Evolutionary conservation across 2,113 vertebrate genomes (phyloP).

Genomic region (Engraulis encrasicolus): DNA sequence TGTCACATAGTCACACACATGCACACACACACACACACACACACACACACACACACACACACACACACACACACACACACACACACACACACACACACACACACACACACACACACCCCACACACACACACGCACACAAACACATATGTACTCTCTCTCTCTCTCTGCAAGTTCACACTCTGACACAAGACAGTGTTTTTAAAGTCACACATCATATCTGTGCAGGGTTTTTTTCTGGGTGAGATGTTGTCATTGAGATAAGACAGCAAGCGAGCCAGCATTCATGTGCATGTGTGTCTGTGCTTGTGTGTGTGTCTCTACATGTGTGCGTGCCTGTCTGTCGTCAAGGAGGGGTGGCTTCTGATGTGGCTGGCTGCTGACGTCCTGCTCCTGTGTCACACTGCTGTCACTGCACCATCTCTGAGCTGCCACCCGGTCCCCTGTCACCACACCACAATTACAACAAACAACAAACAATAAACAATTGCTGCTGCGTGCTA

Average conservation of each 20-base stretch:
- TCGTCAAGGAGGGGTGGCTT: not conserved
- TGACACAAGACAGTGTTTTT: too few relatives aligned
- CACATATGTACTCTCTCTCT: too few relatives aligned
- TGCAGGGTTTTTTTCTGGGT: not conserved
- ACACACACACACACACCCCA: not conserved
- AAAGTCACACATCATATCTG: too few relatives aligned
- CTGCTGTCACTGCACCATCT: not conserved
- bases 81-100: not conserved
- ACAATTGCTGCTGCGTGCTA: not conserved
- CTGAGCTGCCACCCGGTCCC: slow-evolving; percentile 24
- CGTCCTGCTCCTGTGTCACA: not conserved
- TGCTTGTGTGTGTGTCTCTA: too few relatives aligned
- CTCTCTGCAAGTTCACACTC: too few relatives aligned
- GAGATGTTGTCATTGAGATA: not conserved
- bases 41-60: not conserved
- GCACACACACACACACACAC: slow-evolving; percentile 14
- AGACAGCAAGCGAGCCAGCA: not conserved
- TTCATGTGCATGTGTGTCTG: too few relatives aligned
- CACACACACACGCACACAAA: not conserved
- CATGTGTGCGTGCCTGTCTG: not conserved
- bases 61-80: not conserved
- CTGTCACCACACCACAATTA: slow-evolving; percentile 22
- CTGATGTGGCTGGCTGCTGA: not conserved
- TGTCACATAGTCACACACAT: not conserved
- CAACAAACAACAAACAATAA: slow-evolving; percentile 41